phyloP scores from a whole-genome alignment of 1,140 invertebrate genomes.

The Drosophila equinoxialis region DNA sequence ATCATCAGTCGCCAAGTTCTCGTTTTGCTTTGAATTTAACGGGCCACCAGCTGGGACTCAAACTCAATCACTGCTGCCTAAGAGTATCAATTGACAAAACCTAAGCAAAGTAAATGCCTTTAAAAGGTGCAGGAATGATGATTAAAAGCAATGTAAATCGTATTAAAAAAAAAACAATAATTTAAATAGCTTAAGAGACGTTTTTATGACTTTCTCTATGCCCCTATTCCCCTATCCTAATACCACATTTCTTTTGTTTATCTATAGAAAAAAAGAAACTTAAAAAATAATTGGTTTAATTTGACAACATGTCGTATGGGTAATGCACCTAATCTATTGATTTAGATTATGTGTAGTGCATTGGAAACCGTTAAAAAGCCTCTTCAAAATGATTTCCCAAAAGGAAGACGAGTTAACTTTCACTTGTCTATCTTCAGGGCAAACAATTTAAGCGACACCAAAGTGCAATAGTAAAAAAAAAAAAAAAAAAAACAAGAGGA shows the following conservation, averaged over 20 bases:
- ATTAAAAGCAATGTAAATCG: not conserved
- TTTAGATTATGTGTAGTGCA: no score
- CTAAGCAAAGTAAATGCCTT: not conserved
- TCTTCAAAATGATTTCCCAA: not conserved
- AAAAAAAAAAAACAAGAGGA: not conserved
- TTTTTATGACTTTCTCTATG: no score
- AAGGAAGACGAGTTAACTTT: not conserved
- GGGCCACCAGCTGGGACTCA: slow-evolving; percentile 5
- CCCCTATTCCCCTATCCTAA: no score
- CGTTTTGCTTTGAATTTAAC: not conserved
- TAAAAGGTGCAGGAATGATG: not conserved
- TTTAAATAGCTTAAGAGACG: no score
- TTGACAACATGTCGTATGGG: no score
- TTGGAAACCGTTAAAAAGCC: not conserved
- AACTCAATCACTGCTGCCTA: not conserved
- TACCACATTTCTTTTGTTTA: no score
- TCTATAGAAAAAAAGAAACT: no score
- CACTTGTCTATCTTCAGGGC: slow-evolving; percentile 12
- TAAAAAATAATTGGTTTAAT: no score
- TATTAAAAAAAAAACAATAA: no score
- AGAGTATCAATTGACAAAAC: not conserved
- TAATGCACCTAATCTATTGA: no score
- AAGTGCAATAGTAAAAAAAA: not conserved
- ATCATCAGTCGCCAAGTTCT: not conserved
- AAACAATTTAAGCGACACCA: slow-evolving; percentile 39